Conservation (phyloP, 1,140 invertebrate genomes). For the Marisa cornuarietis region DNA sequence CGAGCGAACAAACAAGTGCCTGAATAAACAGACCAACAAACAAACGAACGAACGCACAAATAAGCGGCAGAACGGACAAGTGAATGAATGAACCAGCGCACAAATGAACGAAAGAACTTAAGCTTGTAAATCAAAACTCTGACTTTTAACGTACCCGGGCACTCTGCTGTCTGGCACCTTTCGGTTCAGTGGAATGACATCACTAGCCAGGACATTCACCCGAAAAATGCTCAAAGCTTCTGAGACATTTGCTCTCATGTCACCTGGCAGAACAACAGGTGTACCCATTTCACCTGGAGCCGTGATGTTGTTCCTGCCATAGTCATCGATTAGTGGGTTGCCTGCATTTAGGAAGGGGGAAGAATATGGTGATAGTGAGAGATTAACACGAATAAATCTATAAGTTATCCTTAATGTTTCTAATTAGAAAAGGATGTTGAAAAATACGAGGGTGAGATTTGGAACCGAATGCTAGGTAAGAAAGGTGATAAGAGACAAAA, state of each 20-base stretch:
- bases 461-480: too few relatives aligned
- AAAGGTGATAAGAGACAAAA: too few relatives aligned
- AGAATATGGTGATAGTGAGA: too few relatives aligned
- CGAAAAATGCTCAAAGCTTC: slow-evolving; percentile 30
- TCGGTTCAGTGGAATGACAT: slow-evolving; percentile 47
- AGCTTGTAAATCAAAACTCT: neutral
- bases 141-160: slow-evolving; percentile 32
- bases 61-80: neutral
- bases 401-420: too few relatives aligned
- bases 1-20: neutral
- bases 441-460: too few relatives aligned
- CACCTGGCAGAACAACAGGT: slow-evolving; percentile 36
- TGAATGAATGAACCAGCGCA: neutral
- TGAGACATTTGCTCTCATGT: slow-evolving; percentile 27
- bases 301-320: slow-evolving; percentile 38
- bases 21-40: neutral
- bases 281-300: slow-evolving; percentile 42
- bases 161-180: slow-evolving; percentile 49
- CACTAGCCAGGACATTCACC: slow-evolving; percentile 46
- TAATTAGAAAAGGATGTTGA: too few relatives aligned
- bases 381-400: too few relatives aligned
- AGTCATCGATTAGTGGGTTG: slow-evolving; percentile 44
- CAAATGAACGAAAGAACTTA: neutral
- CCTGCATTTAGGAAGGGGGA: slow-evolving; percentile 3
- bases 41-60: neutral